phyloP scores from a whole-genome alignment of 92 coral and sea anemone genomes.

The Virgularia gustaviana region DNA sequence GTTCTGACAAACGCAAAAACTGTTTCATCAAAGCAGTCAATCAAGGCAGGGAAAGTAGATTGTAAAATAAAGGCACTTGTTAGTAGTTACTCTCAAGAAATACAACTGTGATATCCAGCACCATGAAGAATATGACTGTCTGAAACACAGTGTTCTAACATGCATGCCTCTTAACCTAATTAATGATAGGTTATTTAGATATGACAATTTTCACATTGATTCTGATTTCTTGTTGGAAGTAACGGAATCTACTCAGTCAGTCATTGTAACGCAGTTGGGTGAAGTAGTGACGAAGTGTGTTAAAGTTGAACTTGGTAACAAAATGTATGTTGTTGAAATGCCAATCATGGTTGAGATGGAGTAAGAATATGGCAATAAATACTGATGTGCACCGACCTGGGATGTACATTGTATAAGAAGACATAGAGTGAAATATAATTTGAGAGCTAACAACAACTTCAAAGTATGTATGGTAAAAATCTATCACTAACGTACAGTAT shows the following conservation, averaged over 20 bases:
- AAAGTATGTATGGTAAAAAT: not conserved
- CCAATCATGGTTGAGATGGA: constrained; percentile 24
- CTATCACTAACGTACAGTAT: not conserved
- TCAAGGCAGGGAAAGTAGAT: not conserved
- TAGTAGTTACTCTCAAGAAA: not conserved
- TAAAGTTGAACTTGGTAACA: not conserved
- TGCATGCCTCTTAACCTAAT: not conserved
- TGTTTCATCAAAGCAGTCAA: constrained; percentile 1
- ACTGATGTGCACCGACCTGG: too few species aligned
- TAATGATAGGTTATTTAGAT: not conserved
- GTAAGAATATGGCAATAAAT: not conserved
- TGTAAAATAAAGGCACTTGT: not conserved
- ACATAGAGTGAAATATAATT: too few species aligned
- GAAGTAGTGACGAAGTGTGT: not conserved
- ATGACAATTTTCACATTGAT: not conserved
- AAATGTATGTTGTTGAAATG: constrained; percentile 7
- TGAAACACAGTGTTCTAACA: not conserved
- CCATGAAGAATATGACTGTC: not conserved
- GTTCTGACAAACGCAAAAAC: constrained; percentile 5
- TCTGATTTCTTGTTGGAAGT: constrained; percentile 13
- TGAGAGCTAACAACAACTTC: not conserved
- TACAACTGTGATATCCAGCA: not conserved
- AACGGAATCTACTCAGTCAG: not conserved
- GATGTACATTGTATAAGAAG: too few species aligned
- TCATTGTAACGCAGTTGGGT: not conserved